These are phyloP conservation scores for Megalurothrips usitatus DNA, from an alignment of 2,888 invertebrate genomes.

Conservation along the genomic window DNA sequence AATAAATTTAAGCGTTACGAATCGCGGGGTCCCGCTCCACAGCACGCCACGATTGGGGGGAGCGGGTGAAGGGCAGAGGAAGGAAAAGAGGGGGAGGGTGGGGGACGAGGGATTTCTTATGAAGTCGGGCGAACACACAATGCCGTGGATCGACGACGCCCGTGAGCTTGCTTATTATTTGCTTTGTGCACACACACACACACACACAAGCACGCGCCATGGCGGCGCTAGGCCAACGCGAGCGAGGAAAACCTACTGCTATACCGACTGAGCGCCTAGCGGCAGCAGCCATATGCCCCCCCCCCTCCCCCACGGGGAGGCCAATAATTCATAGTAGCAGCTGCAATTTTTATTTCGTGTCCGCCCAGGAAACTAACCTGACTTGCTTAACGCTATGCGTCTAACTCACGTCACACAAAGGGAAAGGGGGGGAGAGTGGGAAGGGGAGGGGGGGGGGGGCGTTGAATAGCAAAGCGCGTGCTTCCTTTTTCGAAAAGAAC, in stretches of 20 bases:
- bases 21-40: neutral
- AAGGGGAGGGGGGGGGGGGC: neutral
- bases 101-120: neutral
- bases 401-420: neutral
- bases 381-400: neutral
- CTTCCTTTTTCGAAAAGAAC: neutral
- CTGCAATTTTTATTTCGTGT: neutral
- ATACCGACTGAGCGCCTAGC: too few species aligned
- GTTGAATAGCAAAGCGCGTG: neutral
- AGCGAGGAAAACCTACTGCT: too few species aligned
- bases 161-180: neutral
- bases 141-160: neutral
- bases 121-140: neutral
- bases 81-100: neutral
- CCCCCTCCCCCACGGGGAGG: neutral
- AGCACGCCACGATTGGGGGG: neutral
- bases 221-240: too few species aligned
- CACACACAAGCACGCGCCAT: neutral
- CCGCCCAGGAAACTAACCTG: neutral
- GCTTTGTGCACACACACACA: slow-evolving; percentile 11
- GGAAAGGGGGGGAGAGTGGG: neutral
- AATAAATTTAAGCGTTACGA: neutral
- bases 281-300: too few species aligned
- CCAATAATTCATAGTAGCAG: neutral
- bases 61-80: too few species aligned